Conservation (phyloP, 2,888 invertebrate species). For the Liodrosophila aerea region DNA sequence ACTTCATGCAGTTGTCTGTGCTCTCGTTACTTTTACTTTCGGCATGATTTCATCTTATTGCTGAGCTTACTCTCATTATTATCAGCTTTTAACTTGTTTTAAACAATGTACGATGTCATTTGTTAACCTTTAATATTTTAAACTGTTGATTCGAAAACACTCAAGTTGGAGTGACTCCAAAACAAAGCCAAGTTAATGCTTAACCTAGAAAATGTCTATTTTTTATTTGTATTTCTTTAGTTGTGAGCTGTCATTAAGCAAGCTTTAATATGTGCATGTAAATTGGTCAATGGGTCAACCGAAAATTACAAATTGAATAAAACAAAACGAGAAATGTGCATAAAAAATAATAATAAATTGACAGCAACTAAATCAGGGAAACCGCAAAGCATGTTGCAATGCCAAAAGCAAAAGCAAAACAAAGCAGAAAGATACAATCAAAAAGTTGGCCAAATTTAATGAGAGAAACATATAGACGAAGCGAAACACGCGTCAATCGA, state of each 20-base stretch:
- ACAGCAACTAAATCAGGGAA: constrained; percentile 43
- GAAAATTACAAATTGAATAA: constrained; percentile 48
- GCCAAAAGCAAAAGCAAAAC: not conserved
- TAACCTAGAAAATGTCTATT: no score
- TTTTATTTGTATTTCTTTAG: not conserved
- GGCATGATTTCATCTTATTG: constrained; percentile 16
- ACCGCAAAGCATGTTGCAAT: constrained; percentile 52
- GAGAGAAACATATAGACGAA: constrained; percentile 19
- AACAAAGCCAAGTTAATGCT: no score
- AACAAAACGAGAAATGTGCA: constrained; percentile 30
- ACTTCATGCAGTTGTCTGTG: constrained; percentile 16
- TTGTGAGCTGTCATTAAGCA: not conserved
- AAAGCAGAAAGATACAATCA: constrained; percentile 6
- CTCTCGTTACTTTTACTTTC: constrained; percentile 45
- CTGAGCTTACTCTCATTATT: constrained; percentile 3
- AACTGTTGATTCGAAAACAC: no score
- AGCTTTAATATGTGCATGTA: constrained; percentile 24
- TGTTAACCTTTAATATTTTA: no score
- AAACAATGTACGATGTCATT: no score
- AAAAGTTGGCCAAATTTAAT: constrained; percentile 44
- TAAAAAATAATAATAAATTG: constrained; percentile 12
- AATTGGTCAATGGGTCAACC: constrained; percentile 54
- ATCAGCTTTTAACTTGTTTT: not conserved
- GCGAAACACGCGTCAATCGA: constrained; percentile 35
- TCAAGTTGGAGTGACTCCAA: no score